A percentile compares a stretch with the other conserved stretches of the same genome.
Conservation (phyloP, 2,113 vertebrate species). For the Anarrhichthys ocellatus region DNA sequence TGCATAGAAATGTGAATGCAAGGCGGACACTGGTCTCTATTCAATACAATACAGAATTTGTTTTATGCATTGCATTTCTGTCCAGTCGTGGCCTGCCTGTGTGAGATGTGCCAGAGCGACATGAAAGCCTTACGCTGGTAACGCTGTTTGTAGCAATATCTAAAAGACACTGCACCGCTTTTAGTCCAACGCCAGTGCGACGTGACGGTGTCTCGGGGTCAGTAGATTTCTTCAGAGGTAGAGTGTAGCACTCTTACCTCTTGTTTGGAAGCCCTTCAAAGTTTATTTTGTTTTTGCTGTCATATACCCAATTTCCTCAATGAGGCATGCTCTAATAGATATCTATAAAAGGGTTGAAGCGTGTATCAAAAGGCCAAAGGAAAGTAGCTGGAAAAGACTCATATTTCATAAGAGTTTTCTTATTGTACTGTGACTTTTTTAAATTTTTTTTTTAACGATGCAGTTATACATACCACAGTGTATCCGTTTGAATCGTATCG, state of each 20-base stretch:
- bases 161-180: slow-evolving; percentile 41
- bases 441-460: slow-evolving; percentile 58
- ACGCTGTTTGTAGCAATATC: slow-evolving; percentile 63
- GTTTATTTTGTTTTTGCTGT: slow-evolving; percentile 32
- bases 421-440: slow-evolving; percentile 79
- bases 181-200: slow-evolving; percentile 26
- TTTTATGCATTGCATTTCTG: slow-evolving; percentile 70
- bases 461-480: slow-evolving; percentile 74
- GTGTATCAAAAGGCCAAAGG: slow-evolving; percentile 78
- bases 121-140: slow-evolving; percentile 62
- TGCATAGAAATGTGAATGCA: slow-evolving; percentile 76
- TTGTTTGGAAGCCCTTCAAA: slow-evolving; percentile 60
- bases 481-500: slow-evolving; percentile 66
- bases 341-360: slow-evolving; percentile 51
- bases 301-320: slow-evolving; percentile 66
- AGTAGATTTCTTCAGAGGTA: slow-evolving; percentile 29
- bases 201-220: slow-evolving; percentile 42
- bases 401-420: slow-evolving; percentile 71
- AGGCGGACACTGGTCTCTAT: slow-evolving; percentile 71
- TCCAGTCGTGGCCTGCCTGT: slow-evolving; percentile 64
- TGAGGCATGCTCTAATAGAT: slow-evolving; percentile 56
- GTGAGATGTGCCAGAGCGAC: slow-evolving; percentile 59
- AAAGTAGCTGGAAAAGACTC: slow-evolving; percentile 73
- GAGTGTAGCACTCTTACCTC: slow-evolving; percentile 38
- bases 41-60: slow-evolving; percentile 56